Evolutionary conservation across 2,113 vertebrate species (phyloP), one percentile per base, ranked within the genome.

Genomic region (Xyrauchen texanus): DNA sequence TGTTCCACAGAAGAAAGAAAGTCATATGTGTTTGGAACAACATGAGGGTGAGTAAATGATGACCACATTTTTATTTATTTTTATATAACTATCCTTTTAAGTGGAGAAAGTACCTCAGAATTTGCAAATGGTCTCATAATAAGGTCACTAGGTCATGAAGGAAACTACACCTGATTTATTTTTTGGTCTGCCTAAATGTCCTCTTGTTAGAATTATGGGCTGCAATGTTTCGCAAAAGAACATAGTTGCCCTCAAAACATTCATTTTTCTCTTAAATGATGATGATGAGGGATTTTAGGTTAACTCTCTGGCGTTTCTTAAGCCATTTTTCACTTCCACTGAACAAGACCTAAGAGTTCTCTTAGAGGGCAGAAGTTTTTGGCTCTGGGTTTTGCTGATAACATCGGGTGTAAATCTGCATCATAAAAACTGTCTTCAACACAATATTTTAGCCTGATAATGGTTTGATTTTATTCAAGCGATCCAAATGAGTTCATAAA

Each of bases 301-400:
- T 76, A 42, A 75, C 46, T 76, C 61, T 44, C 47, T 64, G 60
- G 4, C 47, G 0, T 64, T 42, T 60, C 51, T 11, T 45, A 60
- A 64, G 68, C 8, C 21, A 76, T 79, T 60, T 65, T 76, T 81
- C 55, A 68, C 58, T 75, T 51, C 51, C 62, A 62, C 42, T 45
- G n/a, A 46, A 44, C 70, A 70, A 62, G 70, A 76, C 79, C 67
- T 73, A 44, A n/a, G 63, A 76, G 13, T 83, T 86, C 61, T 79
- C 58, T 69, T 60, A 74, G 73, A 82, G 79, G 81, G 81, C 77
- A 71, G 10, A 45, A 68, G 34, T 51, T 64, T 68, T 58, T 65
- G 8, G 61, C 10, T 45, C 45, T 46, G 62, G 62, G 68, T 79
- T 64, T 67, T 8, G n/a, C 47, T 71, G 67, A 77, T 53, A 64